Evolutionary conservation across 2,888 invertebrate genomes (phyloP), one percentile per base, ranked within the genome.

Genomic region (Tinea pellionella): DNA sequence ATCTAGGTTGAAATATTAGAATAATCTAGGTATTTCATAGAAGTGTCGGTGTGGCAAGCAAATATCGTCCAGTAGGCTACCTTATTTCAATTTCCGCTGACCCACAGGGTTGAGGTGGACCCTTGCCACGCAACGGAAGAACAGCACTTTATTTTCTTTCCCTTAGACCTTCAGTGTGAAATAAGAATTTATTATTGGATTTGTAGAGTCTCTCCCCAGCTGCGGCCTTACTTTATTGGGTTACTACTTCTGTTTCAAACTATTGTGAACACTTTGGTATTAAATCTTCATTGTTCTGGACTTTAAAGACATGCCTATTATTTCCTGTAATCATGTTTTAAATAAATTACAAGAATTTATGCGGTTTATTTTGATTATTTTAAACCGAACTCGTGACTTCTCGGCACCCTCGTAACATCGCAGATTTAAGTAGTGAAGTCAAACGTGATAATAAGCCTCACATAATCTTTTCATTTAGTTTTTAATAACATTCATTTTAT

Each of bases 121-220:
- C 62, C 63, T 65, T 53, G 56, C 30, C 56, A 66, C 68, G 64
- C 64, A 64, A 63, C 65, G 64, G 60, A 61, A 63, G 65, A 66
- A 66, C 67, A 69, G 66, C 72, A 73, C 71, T 76, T 77, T 75
- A 75, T 77, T 70, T 73, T 68, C 70, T 64, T 69, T 68, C 64
- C 65, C 65, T 60, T 61, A 64, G 69, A 67, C 72, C 73, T 69
- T 70, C 65, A 41, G 24, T 32, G 18, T 29, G 61, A 59, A 74
- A 76, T 75, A 77, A 75, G 75, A 76, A 77, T 76, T 74, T 77
- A 76, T 76, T 77, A 75, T 75, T 70, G 72, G 74, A 68, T 71
- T 68, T 67, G 68, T 66, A 68, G 69, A 71, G 68, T 68, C 68
- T 57, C 30, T 61, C 57, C 65, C 68, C 65, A 67, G 69, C 64